Percentiles rank a stretch among this genome's conserved stretches.
Conservation (phyloP, 2,888 invertebrate genomes). For the Drosophila diplacantha region DNA sequence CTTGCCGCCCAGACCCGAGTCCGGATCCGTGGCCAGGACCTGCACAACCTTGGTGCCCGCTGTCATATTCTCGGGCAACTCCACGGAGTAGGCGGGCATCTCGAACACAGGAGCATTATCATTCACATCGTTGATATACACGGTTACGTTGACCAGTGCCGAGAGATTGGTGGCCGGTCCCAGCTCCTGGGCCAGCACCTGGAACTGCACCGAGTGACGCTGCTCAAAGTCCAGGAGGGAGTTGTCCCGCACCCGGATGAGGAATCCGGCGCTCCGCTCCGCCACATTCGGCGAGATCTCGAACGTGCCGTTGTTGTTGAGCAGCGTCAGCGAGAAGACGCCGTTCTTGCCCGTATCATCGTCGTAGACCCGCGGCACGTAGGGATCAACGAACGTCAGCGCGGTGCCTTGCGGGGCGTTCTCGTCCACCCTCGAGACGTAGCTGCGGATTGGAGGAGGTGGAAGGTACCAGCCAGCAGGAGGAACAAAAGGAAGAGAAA, state of each 20-base stretch:
- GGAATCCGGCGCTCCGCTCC: constrained; percentile 87
- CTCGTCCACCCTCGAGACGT: constrained; percentile 87
- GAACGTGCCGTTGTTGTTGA: constrained; percentile 91
- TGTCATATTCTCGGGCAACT: constrained; percentile 88
- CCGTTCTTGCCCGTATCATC: constrained; percentile 90
- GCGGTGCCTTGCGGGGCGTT: constrained; percentile 89
- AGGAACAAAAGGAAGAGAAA: constrained; percentile 13
- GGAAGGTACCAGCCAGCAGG: constrained; percentile 7
- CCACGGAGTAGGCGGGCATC: constrained; percentile 84
- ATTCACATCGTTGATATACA: constrained; percentile 90
- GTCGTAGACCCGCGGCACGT: constrained; percentile 85
- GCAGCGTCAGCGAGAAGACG: constrained; percentile 86
- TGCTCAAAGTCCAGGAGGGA: constrained; percentile 90
- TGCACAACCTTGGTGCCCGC: constrained; percentile 85
- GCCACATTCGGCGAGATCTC: constrained; percentile 91
- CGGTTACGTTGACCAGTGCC: constrained; percentile 85
- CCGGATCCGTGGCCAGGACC: constrained; percentile 89
- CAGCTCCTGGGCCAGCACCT: constrained; percentile 89
- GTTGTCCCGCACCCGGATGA: constrained; percentile 90
- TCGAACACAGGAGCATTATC: constrained; percentile 92
- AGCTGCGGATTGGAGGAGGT: constrained; percentile 78
- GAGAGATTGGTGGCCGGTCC: constrained; percentile 87
- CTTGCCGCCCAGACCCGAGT: constrained; percentile 86
- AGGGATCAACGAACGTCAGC: constrained; percentile 84
- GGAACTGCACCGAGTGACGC: constrained; percentile 85